Percentiles rank a stretch among this genome's conserved stretches.
These are phyloP conservation scores for Lytechinus variegatus DNA, from an alignment of 35 echinoderm and acorn worm genomes.

Conservation along the genomic window DNA sequence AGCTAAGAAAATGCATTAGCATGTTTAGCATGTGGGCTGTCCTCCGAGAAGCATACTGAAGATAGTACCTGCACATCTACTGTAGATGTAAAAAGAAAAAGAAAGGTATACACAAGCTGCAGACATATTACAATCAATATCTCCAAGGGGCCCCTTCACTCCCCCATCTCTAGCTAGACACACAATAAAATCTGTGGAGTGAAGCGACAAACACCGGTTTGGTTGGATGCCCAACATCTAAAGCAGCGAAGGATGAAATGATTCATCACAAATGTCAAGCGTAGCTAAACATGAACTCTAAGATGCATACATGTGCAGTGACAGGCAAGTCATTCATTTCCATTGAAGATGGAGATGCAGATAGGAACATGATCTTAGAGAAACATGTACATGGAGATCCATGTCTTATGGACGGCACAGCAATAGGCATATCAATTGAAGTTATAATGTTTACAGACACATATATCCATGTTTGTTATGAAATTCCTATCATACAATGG, in stretches of 20 bases:
- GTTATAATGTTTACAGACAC: not conserved
- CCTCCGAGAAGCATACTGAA: not conserved
- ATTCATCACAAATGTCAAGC: conserved; percentile 18
- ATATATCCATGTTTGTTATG: not conserved
- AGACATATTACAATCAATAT: not conserved
- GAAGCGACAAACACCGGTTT: not conserved
- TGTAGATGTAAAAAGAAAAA: not conserved
- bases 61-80: not conserved
- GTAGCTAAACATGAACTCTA: not conserved
- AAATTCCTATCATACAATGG: not conserved
- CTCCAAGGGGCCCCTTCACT: not conserved
- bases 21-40: not conserved
- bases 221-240: not conserved
- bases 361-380: not conserved
- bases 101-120: not conserved
- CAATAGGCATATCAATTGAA: not conserved
- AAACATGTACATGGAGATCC: no score
- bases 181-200: not conserved
- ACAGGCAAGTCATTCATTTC: not conserved
- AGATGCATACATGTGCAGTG: not conserved
- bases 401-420: not conserved
- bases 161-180: not conserved
- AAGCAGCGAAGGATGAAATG: not conserved
- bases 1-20: not conserved
- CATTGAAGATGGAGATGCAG: not conserved